Evolutionary conservation across 1,140 invertebrate genomes (phyloP), one percentile per base, ranked within the genome.

Genomic region (Chymomyza costata): DNA sequence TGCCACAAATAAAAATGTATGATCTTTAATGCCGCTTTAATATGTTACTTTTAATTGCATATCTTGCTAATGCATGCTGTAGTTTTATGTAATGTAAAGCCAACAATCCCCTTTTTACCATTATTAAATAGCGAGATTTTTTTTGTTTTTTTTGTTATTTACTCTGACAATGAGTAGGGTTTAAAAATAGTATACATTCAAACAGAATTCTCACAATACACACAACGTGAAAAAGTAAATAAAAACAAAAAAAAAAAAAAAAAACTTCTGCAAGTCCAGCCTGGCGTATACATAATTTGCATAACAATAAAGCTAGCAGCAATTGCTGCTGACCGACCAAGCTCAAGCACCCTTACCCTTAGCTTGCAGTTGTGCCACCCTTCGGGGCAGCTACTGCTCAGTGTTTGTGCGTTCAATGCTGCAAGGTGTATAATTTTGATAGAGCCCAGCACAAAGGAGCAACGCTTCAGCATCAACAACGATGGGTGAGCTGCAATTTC

Each of bases 381-480:
- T 31, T 31, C 43, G 5, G 30, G 31, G 7, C 34, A 39, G 6
- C 18, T 35, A 35, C 16, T 47, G 15, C 44, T 6, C n/a, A n/a
- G n/a, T n/a, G n/a, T n/a, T n/a, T n/a, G n/a, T 38, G n/a, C 37
- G 7, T 37, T 51, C n/a, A 52, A 53, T 39, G 48, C 60, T 65
- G 69, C 65, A 76, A 74, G 69, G 70, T 74, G 69, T 76, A 76
- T 69, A 74, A 76, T 74, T 74, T 76, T 69, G 69, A 74, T 74
- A 69, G 70, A 51, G 32, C 43, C 35, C n/a, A n/a, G 45, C 51
- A 71, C 67, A 70, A 70, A 70, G 68, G 35, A 31, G 40, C 46
- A 53, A 46, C 41, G 41, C n/a, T n/a, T n/a, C n/a, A n/a, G n/a
- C n/a, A n/a, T n/a, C n/a, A n/a, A n/a, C 8, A 16, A 17, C 17